Conservation (phyloP, 2,888 invertebrate genomes). For the Galerucella pusilla region DNA sequence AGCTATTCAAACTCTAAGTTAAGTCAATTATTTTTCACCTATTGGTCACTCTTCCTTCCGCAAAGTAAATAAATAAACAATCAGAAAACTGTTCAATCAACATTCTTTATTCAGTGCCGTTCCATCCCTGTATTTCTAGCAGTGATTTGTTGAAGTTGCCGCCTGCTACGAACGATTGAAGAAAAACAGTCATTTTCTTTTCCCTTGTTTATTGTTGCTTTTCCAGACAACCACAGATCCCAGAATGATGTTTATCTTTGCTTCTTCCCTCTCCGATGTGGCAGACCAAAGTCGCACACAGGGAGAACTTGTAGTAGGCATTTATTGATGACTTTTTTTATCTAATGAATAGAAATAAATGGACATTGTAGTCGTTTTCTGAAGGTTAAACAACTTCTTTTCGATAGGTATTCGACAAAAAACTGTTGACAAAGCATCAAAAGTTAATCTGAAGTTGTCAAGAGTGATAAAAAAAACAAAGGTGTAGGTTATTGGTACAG, state of each 20-base stretch:
- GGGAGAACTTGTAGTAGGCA: background rate
- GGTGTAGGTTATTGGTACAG: no score
- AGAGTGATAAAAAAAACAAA: no score
- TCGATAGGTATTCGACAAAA: no score
- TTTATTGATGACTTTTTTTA: background rate
- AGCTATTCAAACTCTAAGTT: no score
- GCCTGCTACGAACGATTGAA: constrained; percentile 56
- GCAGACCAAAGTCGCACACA: background rate
- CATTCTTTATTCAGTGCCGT: background rate
- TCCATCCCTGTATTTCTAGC: constrained; percentile 32
- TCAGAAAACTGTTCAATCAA: background rate
- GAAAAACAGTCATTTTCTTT: constrained; percentile 55
- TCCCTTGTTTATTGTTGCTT: constrained; percentile 43
- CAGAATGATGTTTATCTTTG: constrained; percentile 57
- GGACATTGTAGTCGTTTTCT: no score
- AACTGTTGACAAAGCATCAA: no score
- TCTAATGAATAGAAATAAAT: no score
- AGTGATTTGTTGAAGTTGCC: constrained; percentile 56
- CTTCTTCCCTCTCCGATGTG: constrained; percentile 34
- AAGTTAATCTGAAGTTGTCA: no score
- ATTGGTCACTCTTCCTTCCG: no score
- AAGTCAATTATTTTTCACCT: no score
- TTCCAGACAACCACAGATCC: constrained; percentile 52
- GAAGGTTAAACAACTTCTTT: no score
- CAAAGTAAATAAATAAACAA: no score